phyloP scores from a whole-genome alignment of 2,113 vertebrate species.

The Probosciger aterrimus region DNA sequence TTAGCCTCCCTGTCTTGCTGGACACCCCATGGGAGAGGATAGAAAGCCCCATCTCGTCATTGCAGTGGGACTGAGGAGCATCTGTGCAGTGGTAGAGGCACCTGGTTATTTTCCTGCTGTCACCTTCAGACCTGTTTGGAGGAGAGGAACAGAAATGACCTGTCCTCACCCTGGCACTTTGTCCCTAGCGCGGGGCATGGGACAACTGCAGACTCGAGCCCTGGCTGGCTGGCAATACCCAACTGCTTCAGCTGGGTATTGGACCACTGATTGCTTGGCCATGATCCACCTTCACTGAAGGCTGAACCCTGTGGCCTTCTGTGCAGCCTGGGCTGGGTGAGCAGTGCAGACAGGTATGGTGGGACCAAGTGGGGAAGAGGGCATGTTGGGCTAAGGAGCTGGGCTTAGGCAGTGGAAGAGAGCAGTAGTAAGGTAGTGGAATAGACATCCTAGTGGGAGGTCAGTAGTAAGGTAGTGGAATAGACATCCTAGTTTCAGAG shows the following conservation, averaged over 20 bases:
- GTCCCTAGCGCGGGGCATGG: accelerated
- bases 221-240: neutral
- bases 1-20: accelerated
- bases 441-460: neutral
- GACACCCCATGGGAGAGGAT: neutral
- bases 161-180: neutral
- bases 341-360: neutral
- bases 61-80: neutral
- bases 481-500: neutral
- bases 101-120: neutral
- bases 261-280: neutral
- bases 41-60: accelerated
- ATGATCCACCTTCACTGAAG: neutral
- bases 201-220: neutral
- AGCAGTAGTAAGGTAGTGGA: neutral
- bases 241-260: neutral
- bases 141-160: neutral
- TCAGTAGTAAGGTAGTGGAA: accelerated
- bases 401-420: neutral
- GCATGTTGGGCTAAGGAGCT: neutral
- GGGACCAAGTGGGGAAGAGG: neutral
- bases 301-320: neutral
- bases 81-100: neutral
- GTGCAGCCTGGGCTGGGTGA: neutral
- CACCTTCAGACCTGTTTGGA: neutral